Evolutionary conservation across 2,797 vertebrate genomes (phyloP).

Genomic region (Nannoperca australis): DNA sequence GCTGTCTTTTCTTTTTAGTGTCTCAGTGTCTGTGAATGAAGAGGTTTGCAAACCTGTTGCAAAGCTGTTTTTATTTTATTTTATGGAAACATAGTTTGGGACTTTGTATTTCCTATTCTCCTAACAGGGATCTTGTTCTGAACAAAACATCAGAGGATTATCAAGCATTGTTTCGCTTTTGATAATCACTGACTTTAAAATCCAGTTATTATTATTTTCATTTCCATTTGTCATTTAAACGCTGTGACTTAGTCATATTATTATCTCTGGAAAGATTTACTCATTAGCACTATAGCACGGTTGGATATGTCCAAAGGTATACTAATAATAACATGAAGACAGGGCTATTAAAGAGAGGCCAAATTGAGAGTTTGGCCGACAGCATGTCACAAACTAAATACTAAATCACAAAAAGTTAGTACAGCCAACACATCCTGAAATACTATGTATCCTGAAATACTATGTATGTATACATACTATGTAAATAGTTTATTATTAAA

Average conservation of each 20-base stretch:
- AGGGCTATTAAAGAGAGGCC: neutral
- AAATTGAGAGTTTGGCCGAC: constrained; percentile 20
- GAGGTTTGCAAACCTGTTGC: too few species aligned
- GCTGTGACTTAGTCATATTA: neutral
- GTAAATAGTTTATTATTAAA: neutral
- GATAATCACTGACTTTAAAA: neutral
- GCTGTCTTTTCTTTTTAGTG: too few species aligned
- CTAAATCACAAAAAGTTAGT: constrained; percentile 2
- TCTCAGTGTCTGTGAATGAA: neutral
- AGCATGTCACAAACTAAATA: constrained; percentile 6
- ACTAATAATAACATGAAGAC: neutral
- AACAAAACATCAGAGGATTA: neutral
- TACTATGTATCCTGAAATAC: neutral
- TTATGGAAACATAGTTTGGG: neutral
- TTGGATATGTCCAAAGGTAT: neutral
- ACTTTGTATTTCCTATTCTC: neutral
- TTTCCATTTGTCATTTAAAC: neutral
- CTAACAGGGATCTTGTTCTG: neutral
- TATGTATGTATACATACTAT: too few species aligned
- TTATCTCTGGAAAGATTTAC: neutral
- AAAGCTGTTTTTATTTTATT: neutral
- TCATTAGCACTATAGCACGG: neutral
- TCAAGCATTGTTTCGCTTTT: neutral
- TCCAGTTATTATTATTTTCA: neutral
- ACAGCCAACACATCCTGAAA: constrained; percentile 4